These are phyloP conservation scores for Crepidodera aurea DNA, from an alignment of 2,888 invertebrate species.

Conservation along the genomic window DNA sequence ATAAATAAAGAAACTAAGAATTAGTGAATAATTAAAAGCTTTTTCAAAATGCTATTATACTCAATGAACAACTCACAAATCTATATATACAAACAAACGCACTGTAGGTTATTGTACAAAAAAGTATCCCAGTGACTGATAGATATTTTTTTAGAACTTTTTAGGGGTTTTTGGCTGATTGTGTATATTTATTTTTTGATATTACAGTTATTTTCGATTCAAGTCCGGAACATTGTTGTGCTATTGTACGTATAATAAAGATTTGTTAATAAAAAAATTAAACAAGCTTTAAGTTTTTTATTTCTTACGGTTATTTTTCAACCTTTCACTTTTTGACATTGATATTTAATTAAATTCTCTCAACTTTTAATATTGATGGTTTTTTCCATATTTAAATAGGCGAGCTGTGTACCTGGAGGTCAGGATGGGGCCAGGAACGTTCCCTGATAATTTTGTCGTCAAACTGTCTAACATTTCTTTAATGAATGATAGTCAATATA, in stretches of 20 bases:
- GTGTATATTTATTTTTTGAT: constrained; percentile 9
- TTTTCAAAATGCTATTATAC: too few relatives aligned
- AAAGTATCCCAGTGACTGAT: constrained; percentile 13
- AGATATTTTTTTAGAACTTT: constrained; percentile 9
- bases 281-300: not conserved
- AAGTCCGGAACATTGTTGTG: constrained; percentile 9
- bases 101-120: not conserved
- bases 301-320: not conserved
- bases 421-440: too few relatives aligned
- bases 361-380: too few relatives aligned
- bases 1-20: too few relatives aligned
- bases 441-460: too few relatives aligned
- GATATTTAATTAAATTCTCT: too few relatives aligned
- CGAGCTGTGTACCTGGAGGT: too few relatives aligned
- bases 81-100: not conserved
- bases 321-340: too few relatives aligned
- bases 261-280: constrained; percentile 4
- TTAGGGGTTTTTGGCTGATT: not conserved
- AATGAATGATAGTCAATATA: too few relatives aligned
- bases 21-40: too few relatives aligned
- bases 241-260: not conserved
- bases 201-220: not conserved
- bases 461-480: too few relatives aligned
- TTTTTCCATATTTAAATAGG: too few relatives aligned
- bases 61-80: not conserved